phyloP scores from a whole-genome alignment of 2,113 vertebrate species.

The Xiphophorus hellerii region DNA sequence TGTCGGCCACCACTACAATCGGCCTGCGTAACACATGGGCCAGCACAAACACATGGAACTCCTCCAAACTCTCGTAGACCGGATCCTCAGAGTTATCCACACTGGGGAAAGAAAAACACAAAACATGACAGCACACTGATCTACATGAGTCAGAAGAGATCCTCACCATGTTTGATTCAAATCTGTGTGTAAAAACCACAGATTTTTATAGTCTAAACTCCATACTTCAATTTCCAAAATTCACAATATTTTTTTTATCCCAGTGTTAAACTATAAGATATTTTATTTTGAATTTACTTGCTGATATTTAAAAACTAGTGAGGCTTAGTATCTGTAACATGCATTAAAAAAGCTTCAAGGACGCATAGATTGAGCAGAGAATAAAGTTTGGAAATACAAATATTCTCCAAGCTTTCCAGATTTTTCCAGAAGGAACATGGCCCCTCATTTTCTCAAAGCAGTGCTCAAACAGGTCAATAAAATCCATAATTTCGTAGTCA shows the following conservation, averaged over 20 bases:
- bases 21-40: conserved; percentile 94
- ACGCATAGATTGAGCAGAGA: too few species aligned
- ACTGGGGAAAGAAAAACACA: conserved; percentile 67
- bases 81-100: conserved; percentile 96
- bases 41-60: conserved; percentile 98
- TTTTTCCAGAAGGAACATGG: background rate
- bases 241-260: background rate
- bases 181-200: too few species aligned
- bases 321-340: too few species aligned
- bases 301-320: background rate
- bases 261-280: too few species aligned
- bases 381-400: background rate
- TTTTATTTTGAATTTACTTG: background rate
- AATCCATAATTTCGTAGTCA: conserved; percentile 20
- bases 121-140: conserved; percentile 4
- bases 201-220: background rate
- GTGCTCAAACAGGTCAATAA: conserved; percentile 4
- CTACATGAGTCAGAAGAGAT: conserved; percentile 13
- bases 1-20: conserved; percentile 97
- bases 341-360: too few species aligned
- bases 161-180: background rate
- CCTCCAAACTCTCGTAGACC: conserved; percentile 96
- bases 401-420: background rate
- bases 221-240: background rate
- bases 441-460: background rate